Evolutionary conservation across 2,113 vertebrate species (phyloP).

Genomic region (Ellobius talpinus): DNA sequence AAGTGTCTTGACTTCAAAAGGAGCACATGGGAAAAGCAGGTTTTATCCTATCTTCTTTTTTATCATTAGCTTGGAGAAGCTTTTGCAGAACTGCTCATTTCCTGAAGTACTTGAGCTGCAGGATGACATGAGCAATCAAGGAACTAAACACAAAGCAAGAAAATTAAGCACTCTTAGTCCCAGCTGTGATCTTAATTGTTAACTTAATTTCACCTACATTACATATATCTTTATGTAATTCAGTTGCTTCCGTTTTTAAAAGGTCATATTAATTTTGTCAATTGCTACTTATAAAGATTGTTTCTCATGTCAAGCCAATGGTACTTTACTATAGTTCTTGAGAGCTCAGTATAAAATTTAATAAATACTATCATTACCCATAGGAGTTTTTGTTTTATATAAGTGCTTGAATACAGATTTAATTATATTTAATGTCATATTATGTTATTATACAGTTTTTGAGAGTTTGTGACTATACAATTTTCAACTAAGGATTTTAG

Average conservation of each 20-base stretch:
- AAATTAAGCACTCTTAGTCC: conserved; percentile 64
- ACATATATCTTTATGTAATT: conserved; percentile 45
- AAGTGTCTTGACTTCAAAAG: neutral
- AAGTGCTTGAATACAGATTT: neutral
- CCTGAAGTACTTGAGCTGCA: conserved; percentile 43
- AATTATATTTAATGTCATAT: neutral
- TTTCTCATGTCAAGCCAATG: conserved; percentile 62
- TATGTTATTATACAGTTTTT: neutral
- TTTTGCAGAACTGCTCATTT: neutral
- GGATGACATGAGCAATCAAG: conserved; percentile 61
- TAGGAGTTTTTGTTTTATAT: neutral
- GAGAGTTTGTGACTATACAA: neutral
- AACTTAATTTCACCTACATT: conserved; percentile 65
- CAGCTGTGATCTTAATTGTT: conserved; percentile 65
- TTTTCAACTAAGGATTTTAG: neutral
- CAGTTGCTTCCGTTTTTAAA: conserved; percentile 66
- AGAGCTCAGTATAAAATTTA: conserved; percentile 38
- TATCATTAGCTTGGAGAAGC: neutral
- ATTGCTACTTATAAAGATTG: conserved; percentile 62
- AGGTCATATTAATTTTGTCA: conserved; percentile 76
- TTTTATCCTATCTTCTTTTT: neutral
- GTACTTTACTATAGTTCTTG: conserved; percentile 38
- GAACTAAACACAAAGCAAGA: conserved; percentile 47
- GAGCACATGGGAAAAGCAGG: neutral
- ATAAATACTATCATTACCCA: neutral